phyloP scores from a whole-genome alignment of 2,113 vertebrate genomes.

The Pituophis catenifer region DNA sequence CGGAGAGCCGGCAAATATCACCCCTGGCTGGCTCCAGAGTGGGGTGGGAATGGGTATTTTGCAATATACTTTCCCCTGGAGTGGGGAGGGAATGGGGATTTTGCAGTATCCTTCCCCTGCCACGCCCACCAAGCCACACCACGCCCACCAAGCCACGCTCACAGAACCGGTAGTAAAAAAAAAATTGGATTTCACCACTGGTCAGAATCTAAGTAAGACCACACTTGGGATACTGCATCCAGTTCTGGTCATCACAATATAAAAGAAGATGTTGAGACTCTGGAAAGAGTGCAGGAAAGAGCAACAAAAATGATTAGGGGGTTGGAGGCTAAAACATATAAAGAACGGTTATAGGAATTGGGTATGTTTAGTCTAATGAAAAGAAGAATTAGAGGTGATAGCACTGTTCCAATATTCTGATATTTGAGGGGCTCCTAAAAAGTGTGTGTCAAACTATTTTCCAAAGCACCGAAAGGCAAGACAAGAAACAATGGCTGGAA shows the following conservation, averaged over 20 bases:
- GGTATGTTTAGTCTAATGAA: neutral
- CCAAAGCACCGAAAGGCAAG: neutral
- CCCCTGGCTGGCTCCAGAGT: no score
- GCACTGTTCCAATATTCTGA: neutral
- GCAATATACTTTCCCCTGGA: no score
- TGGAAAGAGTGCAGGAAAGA: neutral
- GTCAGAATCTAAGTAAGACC: neutral
- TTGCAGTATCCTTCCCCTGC: no score
- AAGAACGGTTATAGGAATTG: neutral
- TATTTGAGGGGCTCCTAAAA: neutral
- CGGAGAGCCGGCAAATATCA: no score
- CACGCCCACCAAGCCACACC: no score
- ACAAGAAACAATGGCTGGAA: neutral
- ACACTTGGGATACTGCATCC: neutral
- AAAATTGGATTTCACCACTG: no score
- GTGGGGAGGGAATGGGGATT: no score
- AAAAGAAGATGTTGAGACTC: neutral
- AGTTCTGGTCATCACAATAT: neutral
- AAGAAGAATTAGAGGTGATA: neutral
- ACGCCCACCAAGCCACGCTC: no score
- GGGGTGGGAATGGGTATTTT: no score
- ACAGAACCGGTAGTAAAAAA: no score
- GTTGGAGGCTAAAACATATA: neutral
- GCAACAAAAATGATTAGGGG: neutral
- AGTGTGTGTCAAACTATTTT: neutral